Evolutionary conservation across 1,140 invertebrate species (phyloP), one percentile per base, ranked within the genome.

Genomic region (Aphidius gifuensis): DNA sequence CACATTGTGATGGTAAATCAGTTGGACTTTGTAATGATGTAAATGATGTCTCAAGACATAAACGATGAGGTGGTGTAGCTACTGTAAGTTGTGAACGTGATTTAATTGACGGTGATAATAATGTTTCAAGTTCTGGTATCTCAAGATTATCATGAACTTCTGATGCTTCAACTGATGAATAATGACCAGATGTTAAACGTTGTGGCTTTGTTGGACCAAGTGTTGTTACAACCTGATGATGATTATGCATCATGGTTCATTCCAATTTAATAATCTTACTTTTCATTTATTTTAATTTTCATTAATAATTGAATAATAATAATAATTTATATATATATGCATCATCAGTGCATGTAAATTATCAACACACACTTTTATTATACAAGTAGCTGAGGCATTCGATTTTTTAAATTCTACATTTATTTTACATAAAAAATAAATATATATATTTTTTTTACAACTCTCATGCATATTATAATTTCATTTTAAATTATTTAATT

Each of bases 21-120:
- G 78, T 77, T 21, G 85, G 84, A 66, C 82, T 84, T 60, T 85
- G 83, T 5, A 87, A 72, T 55, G 86, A 88, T 4, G 89, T 88
- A 75, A 92, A 91, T 67, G 88, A 90, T 2, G 90, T 92, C 74
- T 92, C 90, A 57, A 91, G 76, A 66, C 86, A 89, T 9, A 90
- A 74, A 60, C 83, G 82, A 62, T 84, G 85, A 63, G 81, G 85
- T 55, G 80, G 83, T 61, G 78, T 85, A 53, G 77, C 81, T n/a
- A 44, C 9, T 61, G 77, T 76, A 63, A 72, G 78, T 61, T 76
- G 64, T 53, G 66, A 63, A 38, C 58, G 23, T 53, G 63, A 67
- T 48, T 71, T 76, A 62, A 23, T 62, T 23, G 77, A 76, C 7
- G 72, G 65, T n/a, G 80, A 77, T 16, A 81, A 67, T 47, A 81